Percentiles rank a stretch among this genome's conserved stretches.
Evolutionary conservation across 2,113 vertebrate species (phyloP).

Genomic region (Dromiciops gliroides): DNA sequence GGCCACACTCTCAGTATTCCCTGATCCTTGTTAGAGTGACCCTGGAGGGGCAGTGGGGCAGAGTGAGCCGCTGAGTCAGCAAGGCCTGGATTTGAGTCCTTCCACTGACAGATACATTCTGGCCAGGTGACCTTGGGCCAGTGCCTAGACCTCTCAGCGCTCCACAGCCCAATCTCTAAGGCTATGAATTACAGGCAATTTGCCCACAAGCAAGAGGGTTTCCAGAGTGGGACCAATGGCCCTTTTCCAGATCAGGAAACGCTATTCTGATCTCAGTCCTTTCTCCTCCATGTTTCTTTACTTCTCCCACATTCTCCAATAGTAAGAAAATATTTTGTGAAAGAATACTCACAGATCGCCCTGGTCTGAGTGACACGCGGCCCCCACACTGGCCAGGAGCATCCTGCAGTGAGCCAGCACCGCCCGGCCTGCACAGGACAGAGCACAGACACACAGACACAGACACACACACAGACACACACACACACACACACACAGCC

Average conservation of each 20-base stretch:
- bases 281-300: neutral
- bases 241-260: neutral
- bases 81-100: neutral
- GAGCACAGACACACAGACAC: neutral
- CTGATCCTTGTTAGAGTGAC: neutral
- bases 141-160: neutral
- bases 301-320: rapidly evolving
- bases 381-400: slow-evolving; percentile 93
- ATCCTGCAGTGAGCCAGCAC: slow-evolving; percentile 89
- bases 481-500: neutral
- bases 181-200: neutral
- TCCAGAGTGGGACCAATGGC: neutral
- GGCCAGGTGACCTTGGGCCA: neutral
- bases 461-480: neutral
- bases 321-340: neutral
- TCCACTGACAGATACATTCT: neutral
- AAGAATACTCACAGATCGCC: slow-evolving; percentile 85
- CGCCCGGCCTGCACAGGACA: slow-evolving; percentile 84
- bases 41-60: neutral
- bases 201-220: neutral
- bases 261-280: neutral
- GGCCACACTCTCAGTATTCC: neutral
- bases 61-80: neutral
- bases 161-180: neutral
- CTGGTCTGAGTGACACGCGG: slow-evolving; percentile 94